Evolutionary conservation across 1,140 invertebrate species (phyloP).

Genomic region (Caenorhabditis latens): DNA sequence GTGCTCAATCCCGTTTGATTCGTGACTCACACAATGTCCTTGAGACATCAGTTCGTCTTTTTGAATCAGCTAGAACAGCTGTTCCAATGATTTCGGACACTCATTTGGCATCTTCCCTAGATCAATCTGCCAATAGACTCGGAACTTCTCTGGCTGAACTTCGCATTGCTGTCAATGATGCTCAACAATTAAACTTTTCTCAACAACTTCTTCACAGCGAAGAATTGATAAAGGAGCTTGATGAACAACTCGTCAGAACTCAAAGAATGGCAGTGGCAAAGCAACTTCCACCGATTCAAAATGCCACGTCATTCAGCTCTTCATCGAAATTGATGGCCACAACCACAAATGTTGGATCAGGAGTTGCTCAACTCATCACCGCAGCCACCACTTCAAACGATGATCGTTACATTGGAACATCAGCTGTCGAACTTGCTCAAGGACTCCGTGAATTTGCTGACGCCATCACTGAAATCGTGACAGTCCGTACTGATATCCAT

Average conservation of each 20-base stretch:
- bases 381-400: constrained; percentile 85
- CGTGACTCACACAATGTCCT: constrained; percentile 69
- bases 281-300: constrained; percentile 88
- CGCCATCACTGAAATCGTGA: constrained; percentile 84
- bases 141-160: constrained; percentile 86
- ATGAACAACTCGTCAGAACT: constrained; percentile 87
- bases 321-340: constrained; percentile 81
- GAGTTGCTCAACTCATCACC: constrained; percentile 87
- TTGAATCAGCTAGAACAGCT: constrained; percentile 84
- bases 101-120: constrained; percentile 83
- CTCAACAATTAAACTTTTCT: constrained; percentile 89
- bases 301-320: constrained; percentile 74
- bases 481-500: constrained; percentile 82
- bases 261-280: constrained; percentile 84
- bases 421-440: constrained; percentile 86
- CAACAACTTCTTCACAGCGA: constrained; percentile 82
- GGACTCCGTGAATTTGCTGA: constrained; percentile 84
- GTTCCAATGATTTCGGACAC: constrained; percentile 87
- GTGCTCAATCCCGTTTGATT: constrained; percentile 75
- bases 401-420: constrained; percentile 86
- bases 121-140: constrained; percentile 84
- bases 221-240: constrained; percentile 84
- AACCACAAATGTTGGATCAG: constrained; percentile 82
- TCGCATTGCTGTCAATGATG: constrained; percentile 85
- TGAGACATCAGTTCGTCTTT: constrained; percentile 83